These are phyloP conservation scores for Misgurnus anguillicaudatus DNA, from an alignment of 2,113 vertebrate genomes.

Conservation along the genomic window DNA sequence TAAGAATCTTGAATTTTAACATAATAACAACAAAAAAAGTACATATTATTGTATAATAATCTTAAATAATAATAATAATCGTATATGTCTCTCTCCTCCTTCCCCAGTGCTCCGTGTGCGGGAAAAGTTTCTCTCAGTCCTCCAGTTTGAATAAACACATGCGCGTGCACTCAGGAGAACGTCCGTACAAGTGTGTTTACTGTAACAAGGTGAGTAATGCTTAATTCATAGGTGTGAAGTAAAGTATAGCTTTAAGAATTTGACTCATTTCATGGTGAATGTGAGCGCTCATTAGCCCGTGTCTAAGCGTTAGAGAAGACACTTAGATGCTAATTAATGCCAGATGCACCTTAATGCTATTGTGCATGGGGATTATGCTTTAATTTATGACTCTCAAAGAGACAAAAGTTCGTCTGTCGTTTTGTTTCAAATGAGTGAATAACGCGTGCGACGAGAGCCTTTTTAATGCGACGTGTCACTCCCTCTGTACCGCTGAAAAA, in stretches of 20 bases:
- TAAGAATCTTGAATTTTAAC: too few relatives aligned
- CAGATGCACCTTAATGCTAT: constrained; percentile 71
- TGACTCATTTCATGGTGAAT: constrained; percentile 60
- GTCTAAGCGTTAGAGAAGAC: constrained; percentile 43
- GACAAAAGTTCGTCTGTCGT: constrained; percentile 53
- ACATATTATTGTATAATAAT: too few relatives aligned
- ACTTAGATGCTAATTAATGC: constrained; percentile 71
- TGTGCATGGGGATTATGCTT: constrained; percentile 61
- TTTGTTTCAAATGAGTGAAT: constrained; percentile 9
- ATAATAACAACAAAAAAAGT: too few relatives aligned
- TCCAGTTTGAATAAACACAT: constrained; percentile 98
- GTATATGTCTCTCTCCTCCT: not conserved
- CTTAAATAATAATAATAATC: too few relatives aligned
- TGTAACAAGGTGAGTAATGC: constrained; percentile 90
- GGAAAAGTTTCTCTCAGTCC: constrained; percentile 96
- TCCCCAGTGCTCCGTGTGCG: constrained; percentile 89
- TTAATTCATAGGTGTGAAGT: not conserved
- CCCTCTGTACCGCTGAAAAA: constrained; percentile 18
- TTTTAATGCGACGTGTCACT: too few relatives aligned
- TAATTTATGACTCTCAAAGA: constrained; percentile 63
- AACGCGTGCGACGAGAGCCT: not conserved
- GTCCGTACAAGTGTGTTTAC: constrained; percentile 97
- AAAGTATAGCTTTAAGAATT: constrained; percentile 7
- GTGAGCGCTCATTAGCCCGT: constrained; percentile 52
- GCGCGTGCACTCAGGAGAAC: constrained; percentile 95